phyloP scores from a whole-genome alignment of 2,797 vertebrate genomes.

The Eidolon dupreanum region DNA sequence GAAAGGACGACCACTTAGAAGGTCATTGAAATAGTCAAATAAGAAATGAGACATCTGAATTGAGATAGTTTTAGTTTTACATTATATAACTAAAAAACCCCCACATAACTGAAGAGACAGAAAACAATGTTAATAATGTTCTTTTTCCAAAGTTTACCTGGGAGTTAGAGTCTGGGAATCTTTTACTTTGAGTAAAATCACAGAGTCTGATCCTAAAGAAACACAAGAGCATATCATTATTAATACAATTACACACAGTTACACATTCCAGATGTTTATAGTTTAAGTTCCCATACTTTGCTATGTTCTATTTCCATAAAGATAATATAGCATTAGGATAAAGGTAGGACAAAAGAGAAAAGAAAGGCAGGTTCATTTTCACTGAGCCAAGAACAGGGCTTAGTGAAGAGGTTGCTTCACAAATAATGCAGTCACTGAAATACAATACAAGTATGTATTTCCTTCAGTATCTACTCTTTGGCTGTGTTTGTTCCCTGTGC shows the following conservation, averaged over 20 bases:
- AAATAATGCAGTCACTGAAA: not conserved
- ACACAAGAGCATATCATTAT: conserved; percentile 57
- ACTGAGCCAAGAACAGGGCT: not conserved
- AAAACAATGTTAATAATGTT: conserved; percentile 31
- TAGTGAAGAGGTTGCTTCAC: not conserved
- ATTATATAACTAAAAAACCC: conserved; percentile 25
- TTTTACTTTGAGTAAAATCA: conserved; percentile 95
- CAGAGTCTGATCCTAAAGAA: conserved; percentile 90
- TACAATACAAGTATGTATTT: not conserved
- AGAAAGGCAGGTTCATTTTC: not conserved
- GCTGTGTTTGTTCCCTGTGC: not conserved
- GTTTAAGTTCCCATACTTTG: conserved; percentile 23
- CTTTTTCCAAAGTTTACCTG: conserved; percentile 86
- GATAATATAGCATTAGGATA: not conserved
- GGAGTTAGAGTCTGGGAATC: conserved; percentile 89
- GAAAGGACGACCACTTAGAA: not conserved
- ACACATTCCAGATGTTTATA: not conserved
- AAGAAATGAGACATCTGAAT: not conserved
- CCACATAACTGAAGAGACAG: not conserved
- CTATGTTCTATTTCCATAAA: conserved; percentile 30
- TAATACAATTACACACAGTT: conserved; percentile 46
- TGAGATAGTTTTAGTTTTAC: not conserved
- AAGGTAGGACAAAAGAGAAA: conserved; percentile 31
- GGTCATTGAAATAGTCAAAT: conserved; percentile 44
- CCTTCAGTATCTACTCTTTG: not conserved